These are phyloP conservation scores for Linyphia triangularis DNA, from an alignment of 2,888 invertebrate genomes.

Conservation along the genomic window DNA sequence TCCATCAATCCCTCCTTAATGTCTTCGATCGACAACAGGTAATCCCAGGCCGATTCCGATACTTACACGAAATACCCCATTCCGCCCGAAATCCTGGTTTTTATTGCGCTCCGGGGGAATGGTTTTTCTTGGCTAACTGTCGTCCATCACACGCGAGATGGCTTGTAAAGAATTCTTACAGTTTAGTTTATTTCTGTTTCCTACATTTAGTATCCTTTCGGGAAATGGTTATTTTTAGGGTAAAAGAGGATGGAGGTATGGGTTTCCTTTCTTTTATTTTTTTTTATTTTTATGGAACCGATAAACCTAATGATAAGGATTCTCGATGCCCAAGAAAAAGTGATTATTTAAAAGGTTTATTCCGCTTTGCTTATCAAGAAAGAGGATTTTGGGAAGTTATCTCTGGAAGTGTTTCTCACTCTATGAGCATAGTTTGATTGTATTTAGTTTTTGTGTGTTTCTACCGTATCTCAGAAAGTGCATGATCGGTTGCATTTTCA, in stretches of 20 bases:
- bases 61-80: conserved; percentile 16
- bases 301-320: conserved; percentile 5
- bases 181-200: conserved; percentile 1
- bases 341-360: not conserved
- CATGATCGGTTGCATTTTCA: not conserved
- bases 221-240: conserved; percentile 12
- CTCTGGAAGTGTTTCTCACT: not conserved
- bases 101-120: conserved; percentile 4
- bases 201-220: not conserved
- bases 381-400: not conserved
- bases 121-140: conserved; percentile 42
- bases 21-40: conserved; percentile 17
- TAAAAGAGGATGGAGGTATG: not conserved
- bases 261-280: not conserved
- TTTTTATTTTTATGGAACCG: conserved; percentile 2
- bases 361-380: not conserved
- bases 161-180: not conserved
- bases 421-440: not conserved
- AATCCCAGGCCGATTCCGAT: conserved; percentile 13
- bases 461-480: not conserved
- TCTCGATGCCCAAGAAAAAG: not conserved
- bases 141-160: conserved; percentile 35
- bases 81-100: conserved; percentile 27
- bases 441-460: not conserved
- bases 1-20: conserved; percentile 12